These are phyloP conservation scores for Halocynthia roretzi DNA, from an alignment of 23 tunicate species.

Conservation along the genomic window DNA sequence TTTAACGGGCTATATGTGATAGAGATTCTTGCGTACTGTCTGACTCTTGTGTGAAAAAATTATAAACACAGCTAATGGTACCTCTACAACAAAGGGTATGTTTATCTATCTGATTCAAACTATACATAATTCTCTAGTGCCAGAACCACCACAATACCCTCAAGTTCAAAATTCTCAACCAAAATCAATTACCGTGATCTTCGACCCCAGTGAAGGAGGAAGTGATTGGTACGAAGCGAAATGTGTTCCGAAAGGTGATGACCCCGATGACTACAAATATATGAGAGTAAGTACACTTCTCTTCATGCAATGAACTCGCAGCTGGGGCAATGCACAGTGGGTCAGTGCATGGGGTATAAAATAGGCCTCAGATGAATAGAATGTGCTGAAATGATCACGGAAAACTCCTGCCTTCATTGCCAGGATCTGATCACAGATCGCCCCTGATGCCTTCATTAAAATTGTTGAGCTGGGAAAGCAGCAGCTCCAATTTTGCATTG, in stretches of 20 bases:
- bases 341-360: too few species aligned
- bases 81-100: too few species aligned
- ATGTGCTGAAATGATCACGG: too few species aligned
- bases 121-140: conserved; percentile 12
- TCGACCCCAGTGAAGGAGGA: conserved; percentile 24
- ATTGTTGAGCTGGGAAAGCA: too few species aligned
- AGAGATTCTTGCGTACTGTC: too few species aligned
- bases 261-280: not conserved
- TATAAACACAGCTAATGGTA: too few species aligned
- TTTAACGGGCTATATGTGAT: too few species aligned
- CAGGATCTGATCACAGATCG: conserved; percentile 1
- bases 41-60: too few species aligned
- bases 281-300: not conserved
- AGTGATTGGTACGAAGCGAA: conserved; percentile 35
- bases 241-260: conserved; percentile 31
- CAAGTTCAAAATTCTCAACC: conserved; percentile 16
- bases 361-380: too few species aligned
- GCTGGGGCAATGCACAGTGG: conserved; percentile 7
- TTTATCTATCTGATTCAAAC: too few species aligned
- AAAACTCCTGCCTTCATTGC: too few species aligned
- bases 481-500: too few species aligned
- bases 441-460: not conserved
- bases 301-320: conserved; percentile 2
- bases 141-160: conserved; percentile 33
- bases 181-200: conserved; percentile 24